Evolutionary conservation across 2,888 invertebrate genomes (phyloP), one percentile per base, ranked within the genome.

Genomic region (Plutella xylostella): DNA sequence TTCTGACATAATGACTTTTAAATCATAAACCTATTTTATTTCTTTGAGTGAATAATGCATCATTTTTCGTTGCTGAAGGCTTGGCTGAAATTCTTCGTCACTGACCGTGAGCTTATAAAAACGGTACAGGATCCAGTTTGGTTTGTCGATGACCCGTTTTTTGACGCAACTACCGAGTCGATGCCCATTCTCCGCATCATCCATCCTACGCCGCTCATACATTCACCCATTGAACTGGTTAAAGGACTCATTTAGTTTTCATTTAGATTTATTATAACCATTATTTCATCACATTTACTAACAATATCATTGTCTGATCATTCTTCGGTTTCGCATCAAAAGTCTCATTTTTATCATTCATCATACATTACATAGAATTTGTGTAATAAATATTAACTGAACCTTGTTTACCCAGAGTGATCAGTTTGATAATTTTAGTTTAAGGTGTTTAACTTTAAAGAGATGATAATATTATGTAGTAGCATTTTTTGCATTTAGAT

Each of bases 51-150:
- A n/a, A n/a, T n/a, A n/a, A n/a, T n/a, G n/a, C n/a, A n/a, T 63
- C 61, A 66, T 72, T 75, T 80, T 61, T 74, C 66, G 61, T 77
- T 76, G 69, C 74, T 73, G 65, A 83, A 85, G 85, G 85, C 84
- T 61, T 84, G 85, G 84, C 84, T 83, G 83, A 85, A 85, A 70
- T 83, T 84, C 84, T 84, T 73, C 85, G 78, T 83, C 65, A 84
- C 84, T 67, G 85, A 85, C 66, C 70, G 74, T 61, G 74, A 72
- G 64, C 72, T 82, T 67, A 72, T 75, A 71, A 78, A 84, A 65
- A 73, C 73, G 62, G 62, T 79, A 59, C 76, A 79, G 64, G 82
- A 79, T 68, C 78, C 83, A 58, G 66, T 72, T 58, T 80, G 84
- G 82, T 80, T 80, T 63, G 65, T 70, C 55, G 74, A 66, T 54